Percentiles rank a stretch among this genome's conserved stretches.
Evolutionary conservation across 2,797 vertebrate genomes (phyloP).

Genomic region (Ispidina picta): DNA sequence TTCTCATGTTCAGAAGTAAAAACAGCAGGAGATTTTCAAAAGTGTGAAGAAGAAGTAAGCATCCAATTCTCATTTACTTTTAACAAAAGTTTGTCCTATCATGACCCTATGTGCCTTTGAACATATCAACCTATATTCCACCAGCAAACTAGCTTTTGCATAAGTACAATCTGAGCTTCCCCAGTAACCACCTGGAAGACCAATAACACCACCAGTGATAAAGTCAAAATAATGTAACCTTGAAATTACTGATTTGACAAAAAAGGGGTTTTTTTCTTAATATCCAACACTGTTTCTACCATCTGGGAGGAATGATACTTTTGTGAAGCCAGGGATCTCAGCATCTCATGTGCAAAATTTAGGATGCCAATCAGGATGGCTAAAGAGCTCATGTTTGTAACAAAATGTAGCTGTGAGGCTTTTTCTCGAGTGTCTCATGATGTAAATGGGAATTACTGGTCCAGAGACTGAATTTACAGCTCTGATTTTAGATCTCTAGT

Average conservation of each 20-base stretch:
- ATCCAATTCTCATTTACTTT: constrained; percentile 24
- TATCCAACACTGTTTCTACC: neutral
- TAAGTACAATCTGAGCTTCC: neutral
- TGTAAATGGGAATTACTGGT: constrained; percentile 15
- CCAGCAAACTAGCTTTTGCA: constrained; percentile 8
- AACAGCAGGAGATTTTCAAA: constrained; percentile 58
- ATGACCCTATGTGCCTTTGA: constrained; percentile 18
- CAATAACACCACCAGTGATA: neutral
- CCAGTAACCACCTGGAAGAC: neutral
- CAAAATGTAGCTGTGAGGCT: neutral
- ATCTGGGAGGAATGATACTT: neutral
- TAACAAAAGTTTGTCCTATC: constrained; percentile 25
- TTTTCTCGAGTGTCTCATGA: neutral
- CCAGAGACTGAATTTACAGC: constrained; percentile 17
- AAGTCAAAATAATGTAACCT: neutral
- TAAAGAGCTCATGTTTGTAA: constrained; percentile 14
- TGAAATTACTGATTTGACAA: neutral
- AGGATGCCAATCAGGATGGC: neutral
- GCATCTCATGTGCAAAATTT: constrained; percentile 4
- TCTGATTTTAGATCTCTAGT: constrained; percentile 11
- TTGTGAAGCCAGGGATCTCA: neutral
- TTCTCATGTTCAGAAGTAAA: constrained; percentile 45
- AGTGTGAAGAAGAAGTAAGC: constrained; percentile 50
- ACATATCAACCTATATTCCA: constrained; percentile 13
- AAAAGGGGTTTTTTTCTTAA: neutral